Evolutionary conservation across 2,888 invertebrate species (phyloP), one percentile per base, ranked within the genome.

Genomic region (Acanthosepion esculentum): DNA sequence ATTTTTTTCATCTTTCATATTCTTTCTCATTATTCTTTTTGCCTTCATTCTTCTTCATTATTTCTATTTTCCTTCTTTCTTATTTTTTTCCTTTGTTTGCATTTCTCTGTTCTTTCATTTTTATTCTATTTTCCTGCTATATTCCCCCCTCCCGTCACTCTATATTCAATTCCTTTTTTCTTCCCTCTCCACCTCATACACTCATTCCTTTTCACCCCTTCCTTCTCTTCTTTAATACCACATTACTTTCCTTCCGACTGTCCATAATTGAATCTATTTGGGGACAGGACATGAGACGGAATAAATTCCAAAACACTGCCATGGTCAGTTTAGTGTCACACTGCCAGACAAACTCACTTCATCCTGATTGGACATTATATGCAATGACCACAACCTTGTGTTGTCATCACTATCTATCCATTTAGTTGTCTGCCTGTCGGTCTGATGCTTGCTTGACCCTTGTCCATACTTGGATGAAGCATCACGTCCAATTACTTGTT

Each of bases 391-490:
- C 78, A 78, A 33, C 78, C 78, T 78, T n/a, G n/a, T 33, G n/a
- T 78, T 78, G 78, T 78, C 78, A 78, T 78, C 78, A 33, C 78
- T n/a, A 78, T 78, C 78, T 33, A 78, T 78, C 78, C 78, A 78
- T 78, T 78, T 33, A 78, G n/a, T 18, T n/a, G 78, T 33, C 78
- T n/a, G 78, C 78, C 78, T 78, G 78, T 78, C 78, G n/a, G 78
- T 29, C 78, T n/a, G 78, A 78, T 78, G 78, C 78, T 78, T n/a
- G 78, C 33, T 78, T 78, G 78, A 78, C 78, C 78, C 78, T 78
- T 78, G 78, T 78, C 33, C 78, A 33, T 78, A 78, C 78, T n/a
- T 78, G n/a, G 33, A 78, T n/a, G 78, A 78, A 78, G 78, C 78
- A 78, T 78, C 78, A 78, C 78, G 33, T 78, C 33, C 78, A 78